These are phyloP conservation scores for Mylabris sibirica DNA, from an alignment of 2,888 invertebrate genomes.

Conservation along the genomic window DNA sequence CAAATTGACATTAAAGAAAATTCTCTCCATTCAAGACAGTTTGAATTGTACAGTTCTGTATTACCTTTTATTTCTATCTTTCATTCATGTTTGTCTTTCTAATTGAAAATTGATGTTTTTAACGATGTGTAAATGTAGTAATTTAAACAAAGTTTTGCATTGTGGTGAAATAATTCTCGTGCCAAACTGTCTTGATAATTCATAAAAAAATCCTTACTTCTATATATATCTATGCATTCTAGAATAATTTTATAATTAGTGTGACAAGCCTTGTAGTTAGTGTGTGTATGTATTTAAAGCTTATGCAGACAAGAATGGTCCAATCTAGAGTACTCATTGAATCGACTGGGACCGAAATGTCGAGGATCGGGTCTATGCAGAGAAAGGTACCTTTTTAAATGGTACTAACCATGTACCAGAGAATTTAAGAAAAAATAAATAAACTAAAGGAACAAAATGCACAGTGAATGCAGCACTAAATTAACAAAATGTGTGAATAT, in stretches of 20 bases:
- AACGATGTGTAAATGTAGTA: neutral
- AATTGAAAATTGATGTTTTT: conserved; percentile 3
- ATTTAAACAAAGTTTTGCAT: neutral
- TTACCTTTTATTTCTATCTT: neutral
- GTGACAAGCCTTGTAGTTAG: conserved; percentile 46
- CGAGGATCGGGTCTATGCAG: conserved; percentile 63
- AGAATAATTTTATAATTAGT: conserved; percentile 10
- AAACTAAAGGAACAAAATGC: conserved; percentile 44
- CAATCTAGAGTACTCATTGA: conserved; percentile 61
- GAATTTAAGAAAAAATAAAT: neutral
- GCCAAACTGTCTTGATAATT: conserved; percentile 36
- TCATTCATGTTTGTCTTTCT: neutral
- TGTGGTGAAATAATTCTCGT: neutral
- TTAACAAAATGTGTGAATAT: conserved; percentile 40
- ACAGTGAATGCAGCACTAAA: conserved; percentile 57
- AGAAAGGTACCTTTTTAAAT: conserved; percentile 62
- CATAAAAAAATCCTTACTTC: conserved; percentile 8
- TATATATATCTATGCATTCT: neutral
- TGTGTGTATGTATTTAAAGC: conserved; percentile 55
- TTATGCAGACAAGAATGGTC: conserved; percentile 60
- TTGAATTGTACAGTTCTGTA: conserved; percentile 17
- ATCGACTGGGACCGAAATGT: conserved; percentile 60
- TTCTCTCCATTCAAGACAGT: conserved; percentile 29
- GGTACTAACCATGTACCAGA: conserved; percentile 48
- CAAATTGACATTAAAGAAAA: neutral